Conservation (phyloP, 2,797 vertebrate species). For the Clarias pachynema region DNA sequence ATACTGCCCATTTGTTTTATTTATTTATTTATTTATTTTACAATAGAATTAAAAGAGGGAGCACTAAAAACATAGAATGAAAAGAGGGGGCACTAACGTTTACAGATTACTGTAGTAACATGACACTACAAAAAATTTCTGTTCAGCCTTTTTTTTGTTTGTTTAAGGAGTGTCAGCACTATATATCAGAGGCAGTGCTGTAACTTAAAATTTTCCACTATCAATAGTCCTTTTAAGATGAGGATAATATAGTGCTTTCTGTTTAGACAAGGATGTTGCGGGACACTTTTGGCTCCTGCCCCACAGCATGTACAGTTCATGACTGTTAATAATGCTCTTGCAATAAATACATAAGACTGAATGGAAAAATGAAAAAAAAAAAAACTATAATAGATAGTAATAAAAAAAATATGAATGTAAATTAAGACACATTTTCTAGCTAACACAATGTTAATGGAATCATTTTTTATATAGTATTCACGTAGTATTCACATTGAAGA, state of each 20-base stretch:
- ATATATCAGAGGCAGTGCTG: neutral
- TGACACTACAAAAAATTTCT: neutral
- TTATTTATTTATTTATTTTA: too few species aligned
- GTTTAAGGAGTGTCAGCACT: neutral
- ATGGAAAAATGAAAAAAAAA: neutral
- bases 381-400: neutral
- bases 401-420: neutral
- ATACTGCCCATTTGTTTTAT: too few species aligned
- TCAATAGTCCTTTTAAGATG: neutral
- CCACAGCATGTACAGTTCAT: neutral
- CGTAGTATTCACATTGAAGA: too few species aligned
- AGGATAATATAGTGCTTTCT: neutral
- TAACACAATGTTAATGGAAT: neutral
- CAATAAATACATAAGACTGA: neutral
- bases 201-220: neutral
- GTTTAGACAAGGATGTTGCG: conserved; percentile 5
- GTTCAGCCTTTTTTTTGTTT: neutral
- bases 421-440: neutral
- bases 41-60: too few species aligned
- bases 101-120: too few species aligned
- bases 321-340: conserved; percentile 3
- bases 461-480: neutral
- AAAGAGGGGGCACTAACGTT: too few species aligned
- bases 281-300: neutral
- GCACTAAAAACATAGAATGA: too few species aligned